phyloP scores from a whole-genome alignment of 1,140 invertebrate species.

The Macrocentrus cingulum region DNA sequence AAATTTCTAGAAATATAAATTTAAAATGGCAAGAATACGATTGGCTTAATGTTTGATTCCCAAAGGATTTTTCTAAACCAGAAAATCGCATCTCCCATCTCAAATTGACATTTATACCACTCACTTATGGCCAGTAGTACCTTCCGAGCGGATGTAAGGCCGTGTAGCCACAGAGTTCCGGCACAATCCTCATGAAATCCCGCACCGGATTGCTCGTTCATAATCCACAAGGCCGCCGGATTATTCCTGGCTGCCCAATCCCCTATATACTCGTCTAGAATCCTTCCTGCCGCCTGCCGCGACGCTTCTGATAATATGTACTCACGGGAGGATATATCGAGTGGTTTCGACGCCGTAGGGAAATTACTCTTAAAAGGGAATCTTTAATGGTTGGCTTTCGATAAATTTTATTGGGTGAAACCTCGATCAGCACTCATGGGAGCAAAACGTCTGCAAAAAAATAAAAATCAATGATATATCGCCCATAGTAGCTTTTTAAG shows the following conservation, averaged over 20 bases:
- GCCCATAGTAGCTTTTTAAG: too few species aligned
- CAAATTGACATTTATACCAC: too few species aligned
- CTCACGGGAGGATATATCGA: conserved; percentile 1
- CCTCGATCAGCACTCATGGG: too few species aligned
- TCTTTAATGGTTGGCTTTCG: conserved; percentile 36
- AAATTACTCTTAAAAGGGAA: conserved; percentile 38
- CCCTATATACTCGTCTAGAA: not conserved
- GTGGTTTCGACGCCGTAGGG: conserved; percentile 30
- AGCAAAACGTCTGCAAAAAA: too few species aligned
- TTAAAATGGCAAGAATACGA: too few species aligned
- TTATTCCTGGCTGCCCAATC: conserved; percentile 21
- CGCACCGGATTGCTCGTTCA: conserved; percentile 25
- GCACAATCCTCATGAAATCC: conserved; percentile 28
- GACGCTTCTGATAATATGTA: not conserved
- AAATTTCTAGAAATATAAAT: too few species aligned
- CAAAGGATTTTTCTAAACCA: too few species aligned
- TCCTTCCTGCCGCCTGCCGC: conserved; percentile 2
- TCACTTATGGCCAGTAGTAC: not conserved
- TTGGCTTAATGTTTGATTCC: too few species aligned
- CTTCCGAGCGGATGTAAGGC: not conserved
- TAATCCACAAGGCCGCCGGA: conserved; percentile 24
- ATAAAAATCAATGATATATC: too few species aligned
- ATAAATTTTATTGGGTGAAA: conserved; percentile 33
- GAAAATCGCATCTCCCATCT: too few species aligned
- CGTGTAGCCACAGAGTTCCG: not conserved